These are phyloP conservation scores for Drosophila infuscata DNA, from an alignment of 2,888 invertebrate genomes.

Conservation along the genomic window DNA sequence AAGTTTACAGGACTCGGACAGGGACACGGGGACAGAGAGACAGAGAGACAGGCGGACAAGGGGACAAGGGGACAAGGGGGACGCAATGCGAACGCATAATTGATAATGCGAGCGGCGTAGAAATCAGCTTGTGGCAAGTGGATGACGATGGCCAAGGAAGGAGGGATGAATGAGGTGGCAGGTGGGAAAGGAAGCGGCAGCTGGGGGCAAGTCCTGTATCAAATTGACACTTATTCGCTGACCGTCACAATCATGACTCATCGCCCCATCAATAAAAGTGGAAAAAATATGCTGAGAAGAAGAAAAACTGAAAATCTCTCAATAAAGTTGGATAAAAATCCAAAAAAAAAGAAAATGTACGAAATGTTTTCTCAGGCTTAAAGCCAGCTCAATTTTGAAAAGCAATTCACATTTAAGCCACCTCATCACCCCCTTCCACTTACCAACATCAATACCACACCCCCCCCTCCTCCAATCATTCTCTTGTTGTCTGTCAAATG, in stretches of 20 bases:
- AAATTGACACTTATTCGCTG: slow-evolving; percentile 48
- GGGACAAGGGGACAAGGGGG: neutral
- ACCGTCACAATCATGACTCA: slow-evolving; percentile 27
- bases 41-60: neutral
- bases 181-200: neutral
- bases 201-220: slow-evolving; percentile 17
- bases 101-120: slow-evolving; percentile 73
- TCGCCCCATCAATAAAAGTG: neutral
- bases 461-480: slow-evolving; percentile 6
- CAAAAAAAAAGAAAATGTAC: neutral
- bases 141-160: neutral
- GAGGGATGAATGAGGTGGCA: neutral
- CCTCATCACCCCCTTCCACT: neutral
- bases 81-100: slow-evolving; percentile 73
- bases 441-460: too few relatives aligned
- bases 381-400: slow-evolving; percentile 11
- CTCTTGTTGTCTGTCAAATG: slow-evolving; percentile 45
- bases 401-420: slow-evolving; percentile 31
- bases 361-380: neutral
- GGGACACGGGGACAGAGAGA: slow-evolving; percentile 4
- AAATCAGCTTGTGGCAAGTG: slow-evolving; percentile 7
- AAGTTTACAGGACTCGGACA: slow-evolving; percentile 74
- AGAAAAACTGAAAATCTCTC: slow-evolving; percentile 1
- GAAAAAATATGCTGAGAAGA: neutral
- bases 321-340: neutral